These are phyloP conservation scores for Cephus nigrinus DNA, from an alignment of 2,888 invertebrate genomes.

Conservation along the genomic window DNA sequence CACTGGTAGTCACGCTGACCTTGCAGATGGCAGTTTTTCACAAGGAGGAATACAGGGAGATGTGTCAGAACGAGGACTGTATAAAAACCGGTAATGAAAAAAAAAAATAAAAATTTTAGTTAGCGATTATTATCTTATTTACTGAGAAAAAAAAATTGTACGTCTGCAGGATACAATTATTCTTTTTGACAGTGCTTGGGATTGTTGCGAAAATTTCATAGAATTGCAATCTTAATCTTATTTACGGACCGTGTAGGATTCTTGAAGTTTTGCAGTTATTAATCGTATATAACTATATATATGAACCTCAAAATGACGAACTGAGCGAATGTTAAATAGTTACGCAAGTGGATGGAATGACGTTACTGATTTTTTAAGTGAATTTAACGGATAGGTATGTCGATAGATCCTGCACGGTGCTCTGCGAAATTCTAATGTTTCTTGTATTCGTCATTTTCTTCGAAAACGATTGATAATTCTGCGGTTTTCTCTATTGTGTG, in stretches of 20 bases:
- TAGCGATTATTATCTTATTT: no score
- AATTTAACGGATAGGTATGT: not conserved
- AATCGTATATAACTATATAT: no score
- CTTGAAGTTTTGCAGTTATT: no score
- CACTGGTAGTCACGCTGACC: slow-evolving; percentile 54
- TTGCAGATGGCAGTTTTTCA: slow-evolving; percentile 56
- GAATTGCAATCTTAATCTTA: not conserved
- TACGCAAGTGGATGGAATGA: not conserved
- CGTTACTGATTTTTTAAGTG: not conserved
- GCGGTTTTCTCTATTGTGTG: no score
- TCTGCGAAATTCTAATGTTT: not conserved
- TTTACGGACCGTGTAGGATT: not conserved
- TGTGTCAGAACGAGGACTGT: slow-evolving; percentile 73
- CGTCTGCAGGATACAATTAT: not conserved
- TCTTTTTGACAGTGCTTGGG: not conserved
- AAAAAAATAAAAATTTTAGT: not conserved
- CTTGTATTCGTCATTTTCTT: not conserved
- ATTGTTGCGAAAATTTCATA: not conserved
- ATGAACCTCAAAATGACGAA: not conserved
- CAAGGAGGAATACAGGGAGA: slow-evolving; percentile 55
- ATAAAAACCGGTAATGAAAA: slow-evolving; percentile 71
- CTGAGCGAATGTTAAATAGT: not conserved
- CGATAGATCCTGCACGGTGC: not conserved
- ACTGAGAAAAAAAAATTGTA: no score
- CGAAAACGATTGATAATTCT: not conserved